Evolutionary conservation across 2,113 vertebrate species (phyloP), one percentile per base, ranked within the genome.

Genomic region (Aspiorhynchus laticeps): DNA sequence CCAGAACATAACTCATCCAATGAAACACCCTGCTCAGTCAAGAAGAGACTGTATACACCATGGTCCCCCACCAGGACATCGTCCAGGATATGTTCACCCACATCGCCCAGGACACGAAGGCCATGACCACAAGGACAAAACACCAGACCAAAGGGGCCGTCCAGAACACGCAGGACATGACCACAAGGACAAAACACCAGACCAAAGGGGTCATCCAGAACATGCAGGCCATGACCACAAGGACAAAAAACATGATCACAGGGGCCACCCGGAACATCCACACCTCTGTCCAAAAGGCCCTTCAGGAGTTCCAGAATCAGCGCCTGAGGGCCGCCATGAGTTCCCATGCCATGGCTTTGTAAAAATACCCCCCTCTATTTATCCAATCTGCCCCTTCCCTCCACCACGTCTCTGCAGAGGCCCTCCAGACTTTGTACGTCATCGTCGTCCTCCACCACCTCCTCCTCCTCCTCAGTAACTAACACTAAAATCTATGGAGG

Each of bases 381-480:
- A 91, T 65, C 90, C 90, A 31, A 91, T 90, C 65, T 91, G 88
- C 19, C 83, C 89, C 19, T 88, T 90, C 24, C 88, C 90, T 78
- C 86, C 85, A 38, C 28, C 10, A 38, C 36, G 43, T 51, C n/a
- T 10, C 31, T 59, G 59, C 7, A 26, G 17, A 10, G 61, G 48
- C 41, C 77, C 78, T 48, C 43, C 80, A 71, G 61, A 33, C 19
- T 11, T 41, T 26, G 36, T 15, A 26, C 33, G 0, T 28, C 43
- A 4, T 11, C 26, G 8, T 28, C 3, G 15, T 15, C 21, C 17
- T 17, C 31, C n/a, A 12, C n/a, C 17, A 31, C 0, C 2, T 9
- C 7, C 21, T 10, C 36, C 26, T 24, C 38, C 8, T 46, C 0
- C 11, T 71, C 15, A 51, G 41, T 48, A 71, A 69, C 15, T 82